Base-by-base conservation (phyloP, 2,888 invertebrate genomes). In the Aspidiotus destructor region DNA sequence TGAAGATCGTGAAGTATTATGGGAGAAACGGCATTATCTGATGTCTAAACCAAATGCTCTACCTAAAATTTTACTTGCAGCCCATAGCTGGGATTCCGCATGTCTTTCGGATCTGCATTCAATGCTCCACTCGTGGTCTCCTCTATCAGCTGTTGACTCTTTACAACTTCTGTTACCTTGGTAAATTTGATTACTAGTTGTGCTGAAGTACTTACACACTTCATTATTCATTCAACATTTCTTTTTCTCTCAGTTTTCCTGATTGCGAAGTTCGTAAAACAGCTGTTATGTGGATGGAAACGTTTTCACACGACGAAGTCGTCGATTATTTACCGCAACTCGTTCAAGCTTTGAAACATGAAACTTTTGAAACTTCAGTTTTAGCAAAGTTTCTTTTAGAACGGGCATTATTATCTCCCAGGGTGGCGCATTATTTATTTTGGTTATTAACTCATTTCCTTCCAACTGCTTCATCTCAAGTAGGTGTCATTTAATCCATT, bases 351-450 rank as follows among this genome's bases (percentile, higher is more conserved):
- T 80, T 92, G 74, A 91, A 89, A 73, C 91, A 87, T 78, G 95
- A 91, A 80, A 93, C 89, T 1, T 93, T 92, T 76, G 94, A 96
- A 76, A 86, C 89, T 58, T 94, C 94, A 13, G 84, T 92, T 0
- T 81, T 97, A 68, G 89, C 94, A 0, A 81, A 83, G 73, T 87
- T 94, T 74, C 79, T 95, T 62, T 78, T 95, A 17, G 88, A 92
- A 71, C 85, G 92, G 71, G 86, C 95, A 0, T 80, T 95, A 70
- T 82, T 86, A 42, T 92, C 92, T 15, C 91, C 96, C 0, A 84
- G 94, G 67, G 89, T 98, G 65, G 94, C 97, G 1, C 98, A 98
- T 79, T 86, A 89, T 74, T 81, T 98, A 73, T 98, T 96, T 78
- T 99, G 98, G 98, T 81, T 92, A 71, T 78, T 93, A 68, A 88